Percentiles rank a stretch among this genome's conserved stretches.
These are phyloP conservation scores for Cancer borealis DNA, from an alignment of 2,888 invertebrate genomes.

Conservation along the genomic window DNA sequence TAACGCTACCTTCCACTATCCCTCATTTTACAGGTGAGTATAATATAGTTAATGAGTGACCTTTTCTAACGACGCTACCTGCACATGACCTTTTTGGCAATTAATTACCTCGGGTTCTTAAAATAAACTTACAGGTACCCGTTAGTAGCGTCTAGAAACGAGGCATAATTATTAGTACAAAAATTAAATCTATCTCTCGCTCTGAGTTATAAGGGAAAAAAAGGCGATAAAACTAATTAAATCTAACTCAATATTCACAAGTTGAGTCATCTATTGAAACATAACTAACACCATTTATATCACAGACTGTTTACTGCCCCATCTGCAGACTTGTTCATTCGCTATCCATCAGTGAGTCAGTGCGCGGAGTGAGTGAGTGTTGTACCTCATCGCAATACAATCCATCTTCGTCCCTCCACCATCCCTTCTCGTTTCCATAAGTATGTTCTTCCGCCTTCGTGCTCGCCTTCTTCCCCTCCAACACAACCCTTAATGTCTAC, in stretches of 20 bases:
- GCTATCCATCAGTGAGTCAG: neutral
- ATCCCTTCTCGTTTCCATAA: neutral
- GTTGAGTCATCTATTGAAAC: neutral
- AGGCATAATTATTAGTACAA: neutral
- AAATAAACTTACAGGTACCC: neutral
- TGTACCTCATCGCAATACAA: neutral
- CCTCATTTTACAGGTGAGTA: neutral
- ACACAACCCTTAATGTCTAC: neutral
- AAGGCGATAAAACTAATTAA: neutral
- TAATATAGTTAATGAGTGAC: neutral
- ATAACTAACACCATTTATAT: neutral
- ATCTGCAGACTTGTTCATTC: neutral
- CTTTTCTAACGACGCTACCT: neutral
- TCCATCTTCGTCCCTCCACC: slow-evolving; percentile 2
- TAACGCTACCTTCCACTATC: neutral
- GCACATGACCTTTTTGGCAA: neutral
- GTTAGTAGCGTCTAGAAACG: neutral
- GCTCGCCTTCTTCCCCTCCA: neutral
- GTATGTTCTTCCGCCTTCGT: neutral
- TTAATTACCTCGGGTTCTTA: neutral
- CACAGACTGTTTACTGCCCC: neutral
- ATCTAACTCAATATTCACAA: neutral
- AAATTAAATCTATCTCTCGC: neutral
- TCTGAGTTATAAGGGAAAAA: neutral
- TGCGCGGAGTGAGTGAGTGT: neutral